A percentile compares a stretch with the other conserved stretches of the same genome.
These are phyloP conservation scores for Cotesia glomerata DNA, from an alignment of 1,140 invertebrate genomes.

Conservation along the genomic window DNA sequence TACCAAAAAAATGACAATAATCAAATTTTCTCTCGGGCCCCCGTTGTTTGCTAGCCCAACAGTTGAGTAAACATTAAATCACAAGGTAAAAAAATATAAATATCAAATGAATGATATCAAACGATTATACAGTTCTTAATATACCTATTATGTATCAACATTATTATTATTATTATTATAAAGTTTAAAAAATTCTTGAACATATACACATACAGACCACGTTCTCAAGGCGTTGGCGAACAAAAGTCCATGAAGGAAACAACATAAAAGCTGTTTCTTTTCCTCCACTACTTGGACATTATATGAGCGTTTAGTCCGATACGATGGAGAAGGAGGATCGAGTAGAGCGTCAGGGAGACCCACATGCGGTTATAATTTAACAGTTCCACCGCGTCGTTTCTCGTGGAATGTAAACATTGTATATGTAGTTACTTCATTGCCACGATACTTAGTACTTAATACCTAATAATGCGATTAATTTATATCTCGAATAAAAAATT, in stretches of 20 bases:
- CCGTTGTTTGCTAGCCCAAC: too few species aligned
- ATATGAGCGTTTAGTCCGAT: too few species aligned
- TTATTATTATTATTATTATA: background rate
- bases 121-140: too few species aligned
- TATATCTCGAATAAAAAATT: too few species aligned
- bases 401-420: conserved; percentile 17
- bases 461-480: too few species aligned
- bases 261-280: background rate
- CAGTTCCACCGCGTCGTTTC: conserved; percentile 28
- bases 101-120: too few species aligned
- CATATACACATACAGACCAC: background rate
- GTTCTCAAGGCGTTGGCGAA: background rate
- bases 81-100: too few species aligned
- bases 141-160: background rate
- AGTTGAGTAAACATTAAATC: too few species aligned
- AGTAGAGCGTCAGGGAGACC: conserved; percentile 19
- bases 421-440: background rate
- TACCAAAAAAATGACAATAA: too few species aligned
- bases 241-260: conserved; percentile 3
- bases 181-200: background rate
- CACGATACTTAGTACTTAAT: too few species aligned
- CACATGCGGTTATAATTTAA: conserved; percentile 34
- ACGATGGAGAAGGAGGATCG: conserved; percentile 16
- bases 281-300: background rate
- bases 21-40: too few species aligned